Evolutionary conservation across 2,113 vertebrate genomes (phyloP).

Genomic region (Ariopsis seemanni): DNA sequence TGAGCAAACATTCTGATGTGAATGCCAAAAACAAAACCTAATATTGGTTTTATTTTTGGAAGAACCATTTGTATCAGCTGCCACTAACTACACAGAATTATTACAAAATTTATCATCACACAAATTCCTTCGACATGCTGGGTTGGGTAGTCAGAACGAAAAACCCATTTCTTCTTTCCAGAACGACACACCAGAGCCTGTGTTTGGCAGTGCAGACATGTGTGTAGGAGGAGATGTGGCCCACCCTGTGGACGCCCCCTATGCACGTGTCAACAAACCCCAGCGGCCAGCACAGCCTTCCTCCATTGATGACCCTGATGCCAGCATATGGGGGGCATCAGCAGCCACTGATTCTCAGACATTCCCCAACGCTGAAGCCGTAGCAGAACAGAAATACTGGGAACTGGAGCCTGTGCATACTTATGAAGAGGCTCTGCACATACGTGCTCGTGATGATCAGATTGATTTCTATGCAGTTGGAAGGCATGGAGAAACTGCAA

Average conservation of each 20-base stretch:
- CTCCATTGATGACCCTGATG: neutral
- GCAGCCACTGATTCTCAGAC: neutral
- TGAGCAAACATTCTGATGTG: no score
- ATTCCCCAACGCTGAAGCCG: neutral
- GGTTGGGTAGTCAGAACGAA: neutral
- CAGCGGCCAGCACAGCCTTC: neutral
- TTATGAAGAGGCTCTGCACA: conserved; percentile 58
- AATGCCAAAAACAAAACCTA: neutral
- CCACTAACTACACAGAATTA: neutral
- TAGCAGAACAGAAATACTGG: conserved; percentile 54
- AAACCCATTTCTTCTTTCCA: neutral
- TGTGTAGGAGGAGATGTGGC: neutral
- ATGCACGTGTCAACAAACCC: conserved; percentile 59
- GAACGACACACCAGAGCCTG: conserved; percentile 11
- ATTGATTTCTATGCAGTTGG: conserved; percentile 55
- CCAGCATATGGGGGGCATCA: neutral
- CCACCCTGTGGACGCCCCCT: conserved; percentile 35
- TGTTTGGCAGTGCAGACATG: neutral
- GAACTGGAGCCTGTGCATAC: conserved; percentile 58
- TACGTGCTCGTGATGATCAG: neutral
- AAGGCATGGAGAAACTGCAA: neutral
- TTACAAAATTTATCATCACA: neutral
- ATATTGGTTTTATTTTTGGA: neutral
- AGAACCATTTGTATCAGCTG: neutral
- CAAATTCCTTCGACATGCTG: neutral